A percentile compares a stretch with the other conserved stretches of the same genome.
phyloP scores from a whole-genome alignment of 2,113 vertebrate species.

The Meleagris gallopavo region DNA sequence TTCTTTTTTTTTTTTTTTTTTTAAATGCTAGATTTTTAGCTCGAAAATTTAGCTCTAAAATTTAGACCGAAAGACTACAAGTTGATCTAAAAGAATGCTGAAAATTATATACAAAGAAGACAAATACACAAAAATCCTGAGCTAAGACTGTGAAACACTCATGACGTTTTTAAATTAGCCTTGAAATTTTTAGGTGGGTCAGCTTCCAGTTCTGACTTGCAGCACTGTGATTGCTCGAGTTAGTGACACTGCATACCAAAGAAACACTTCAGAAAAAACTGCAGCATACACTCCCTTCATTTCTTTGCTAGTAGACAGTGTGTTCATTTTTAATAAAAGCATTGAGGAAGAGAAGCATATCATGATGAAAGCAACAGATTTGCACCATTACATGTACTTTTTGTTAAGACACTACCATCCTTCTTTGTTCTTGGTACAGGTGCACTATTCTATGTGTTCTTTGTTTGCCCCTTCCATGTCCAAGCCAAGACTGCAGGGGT shows the following conservation, averaged over 20 bases:
- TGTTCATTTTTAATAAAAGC: neutral
- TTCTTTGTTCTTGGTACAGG: neutral
- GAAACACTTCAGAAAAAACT: neutral
- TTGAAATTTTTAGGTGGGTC: neutral
- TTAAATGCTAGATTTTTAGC: neutral
- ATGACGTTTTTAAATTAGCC: fast-evolving
- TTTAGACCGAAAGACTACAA: neutral
- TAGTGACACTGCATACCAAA: neutral
- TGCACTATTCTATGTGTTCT: neutral
- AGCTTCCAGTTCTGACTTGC: neutral
- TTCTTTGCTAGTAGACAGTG: neutral
- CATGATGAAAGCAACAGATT: neutral
- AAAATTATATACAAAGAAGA: fast-evolving
- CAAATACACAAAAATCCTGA: neutral
- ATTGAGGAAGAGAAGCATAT: neutral
- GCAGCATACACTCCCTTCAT: neutral
- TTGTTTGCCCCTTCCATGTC: fast-evolving
- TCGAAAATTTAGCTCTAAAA: no score
- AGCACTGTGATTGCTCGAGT: neutral
- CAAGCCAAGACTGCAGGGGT: neutral
- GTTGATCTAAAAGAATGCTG: neutral
- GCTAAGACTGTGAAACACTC: neutral
- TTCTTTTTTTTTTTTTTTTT: neutral
- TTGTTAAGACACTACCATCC: neutral
- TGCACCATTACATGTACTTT: neutral